Base-by-base conservation (phyloP, 2,113 vertebrate genomes). In the Camelus bactrianus region DNA sequence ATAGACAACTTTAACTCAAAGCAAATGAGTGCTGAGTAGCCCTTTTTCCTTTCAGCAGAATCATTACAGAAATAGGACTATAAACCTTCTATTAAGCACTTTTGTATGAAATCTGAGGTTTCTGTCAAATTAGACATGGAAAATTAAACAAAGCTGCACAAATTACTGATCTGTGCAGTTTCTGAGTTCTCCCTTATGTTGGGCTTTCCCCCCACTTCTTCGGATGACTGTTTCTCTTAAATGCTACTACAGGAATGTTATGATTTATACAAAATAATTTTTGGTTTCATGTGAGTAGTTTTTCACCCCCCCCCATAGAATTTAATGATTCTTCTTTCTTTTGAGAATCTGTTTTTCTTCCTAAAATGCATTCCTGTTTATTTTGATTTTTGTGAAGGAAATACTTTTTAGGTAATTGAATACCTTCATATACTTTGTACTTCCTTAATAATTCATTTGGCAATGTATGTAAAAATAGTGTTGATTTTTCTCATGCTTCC, bases 91-190 rank as follows among this genome's bases (percentile, higher is more conserved):
- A 48, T 88, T 96, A 90, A 95, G 48, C 15, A 96, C 84, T 96
- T 90, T 64, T 91, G 75, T 96, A 89, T 91, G 90, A 93, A 95
- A 67, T 73, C 77, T 69, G 83, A 97, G 95, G 62, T 93, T 95
- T 97, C 56, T 93, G 76, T 96, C 84, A 92, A 77, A 95, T 97
- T 89, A 94, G 90, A 95, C 84, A 82, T 92, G 96, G 96, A 88
- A 94, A 93, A 92, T 94, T 95, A 97, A 96, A 93, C 79, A 93
- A 30, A 89, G 79, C 75, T 92, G 76, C 48, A 54, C 58, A 95
- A 72, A 82, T 96, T 69, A 85, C 80, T 96, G 70, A 93, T 86
- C 70, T 96, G 3, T 87, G 89, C 67, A 86, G 54, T 92, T 96
- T 95, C 89, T 80, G 62, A 83, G 28, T 50, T 92, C 19, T 89